phyloP scores from a whole-genome alignment of 2,113 vertebrate species.

The Oxyura jamaicensis region DNA sequence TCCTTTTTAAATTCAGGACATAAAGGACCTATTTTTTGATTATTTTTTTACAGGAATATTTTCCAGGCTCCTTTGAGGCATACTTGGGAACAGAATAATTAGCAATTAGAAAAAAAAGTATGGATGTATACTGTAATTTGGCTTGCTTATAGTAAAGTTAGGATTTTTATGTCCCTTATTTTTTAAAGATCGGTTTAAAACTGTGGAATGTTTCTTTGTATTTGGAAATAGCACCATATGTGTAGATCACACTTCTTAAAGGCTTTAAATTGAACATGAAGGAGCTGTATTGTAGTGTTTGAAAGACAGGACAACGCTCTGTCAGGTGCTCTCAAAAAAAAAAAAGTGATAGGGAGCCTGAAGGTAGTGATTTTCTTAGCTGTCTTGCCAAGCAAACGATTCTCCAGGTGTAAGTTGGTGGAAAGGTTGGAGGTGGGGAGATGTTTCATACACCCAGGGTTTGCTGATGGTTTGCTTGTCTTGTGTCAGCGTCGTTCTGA shows the following conservation, averaged over 20 bases:
- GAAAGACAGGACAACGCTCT: not conserved
- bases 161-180: not conserved
- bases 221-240: not conserved
- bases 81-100: not conserved
- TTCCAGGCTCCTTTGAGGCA: not conserved
- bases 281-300: not conserved
- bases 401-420: not conserved
- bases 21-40: not conserved
- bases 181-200: not conserved
- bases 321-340: not conserved
- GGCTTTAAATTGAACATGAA: not conserved
- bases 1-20: not conserved
- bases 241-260: not conserved
- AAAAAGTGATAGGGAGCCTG: not conserved
- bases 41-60: not conserved
- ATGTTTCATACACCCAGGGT: not conserved
- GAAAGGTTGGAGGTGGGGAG: not conserved
- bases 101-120: not conserved
- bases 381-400: not conserved
- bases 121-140: not conserved
- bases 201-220: not conserved
- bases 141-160: not conserved
- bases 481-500: fast-evolving
- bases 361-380: not conserved
- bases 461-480: not conserved